phyloP scores from a whole-genome alignment of 2,113 vertebrate genomes.

The Pampusana beccarii region DNA sequence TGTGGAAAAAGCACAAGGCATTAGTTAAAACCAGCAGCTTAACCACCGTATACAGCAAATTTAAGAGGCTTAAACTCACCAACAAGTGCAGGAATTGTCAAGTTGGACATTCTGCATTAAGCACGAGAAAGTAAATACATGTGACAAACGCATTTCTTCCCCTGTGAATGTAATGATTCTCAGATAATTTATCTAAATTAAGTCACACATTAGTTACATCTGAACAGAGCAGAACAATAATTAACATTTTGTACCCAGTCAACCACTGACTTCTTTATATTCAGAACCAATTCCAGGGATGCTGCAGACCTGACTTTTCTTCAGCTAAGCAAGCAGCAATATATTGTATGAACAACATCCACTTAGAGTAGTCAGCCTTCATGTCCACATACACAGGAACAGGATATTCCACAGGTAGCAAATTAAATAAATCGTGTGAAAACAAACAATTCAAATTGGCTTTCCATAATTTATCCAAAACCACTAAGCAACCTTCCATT shows the following conservation, averaged over 20 bases:
- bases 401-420: background rate
- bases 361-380: background rate
- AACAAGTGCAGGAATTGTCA: slow-evolving; percentile 11
- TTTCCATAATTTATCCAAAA: background rate
- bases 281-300: background rate
- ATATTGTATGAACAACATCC: background rate
- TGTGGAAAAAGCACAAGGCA: background rate
- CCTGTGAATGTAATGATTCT: background rate
- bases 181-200: background rate
- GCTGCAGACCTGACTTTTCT: background rate
- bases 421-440: background rate
- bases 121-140: background rate
- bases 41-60: background rate
- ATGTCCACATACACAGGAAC: background rate
- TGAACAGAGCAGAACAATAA: background rate
- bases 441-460: background rate
- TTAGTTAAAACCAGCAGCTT: slow-evolving; percentile 15
- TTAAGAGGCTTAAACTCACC: slow-evolving; percentile 15
- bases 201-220: slow-evolving; percentile 8
- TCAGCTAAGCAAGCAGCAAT: background rate
- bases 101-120: background rate
- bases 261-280: background rate
- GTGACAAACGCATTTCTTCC: slow-evolving; percentile 13
- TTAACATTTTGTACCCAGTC: slow-evolving; percentile 12
- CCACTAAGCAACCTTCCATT: background rate